phyloP scores from a whole-genome alignment of 2,113 vertebrate species.

The Pteropus alecto region DNA sequence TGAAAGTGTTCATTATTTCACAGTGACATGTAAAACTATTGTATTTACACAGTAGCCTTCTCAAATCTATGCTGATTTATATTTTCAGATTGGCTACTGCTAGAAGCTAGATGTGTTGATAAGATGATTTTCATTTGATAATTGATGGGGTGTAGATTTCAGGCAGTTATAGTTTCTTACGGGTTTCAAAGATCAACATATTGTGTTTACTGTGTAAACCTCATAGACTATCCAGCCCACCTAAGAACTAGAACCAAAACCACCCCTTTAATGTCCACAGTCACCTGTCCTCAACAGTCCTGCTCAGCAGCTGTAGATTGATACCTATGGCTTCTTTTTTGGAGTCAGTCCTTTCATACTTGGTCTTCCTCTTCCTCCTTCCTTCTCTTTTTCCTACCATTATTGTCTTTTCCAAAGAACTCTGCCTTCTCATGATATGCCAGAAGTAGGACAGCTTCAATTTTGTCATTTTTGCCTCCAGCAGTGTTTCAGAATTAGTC shows the following conservation, averaged over 20 bases:
- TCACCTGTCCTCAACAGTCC: neutral
- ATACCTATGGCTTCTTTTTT: neutral
- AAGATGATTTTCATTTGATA: conserved; percentile 39
- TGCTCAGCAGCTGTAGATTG: neutral
- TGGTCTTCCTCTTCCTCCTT: neutral
- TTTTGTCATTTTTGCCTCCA: neutral
- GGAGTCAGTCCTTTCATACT: neutral
- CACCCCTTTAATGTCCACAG: neutral
- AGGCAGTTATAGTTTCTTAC: conserved; percentile 43
- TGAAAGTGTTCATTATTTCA: conserved; percentile 66
- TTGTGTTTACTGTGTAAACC: conserved; percentile 25
- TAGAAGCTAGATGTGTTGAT: neutral
- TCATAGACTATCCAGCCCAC: neutral
- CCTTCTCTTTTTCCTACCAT: neutral
- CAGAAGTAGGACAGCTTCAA: neutral
- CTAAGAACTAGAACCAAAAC: conserved; percentile 27
- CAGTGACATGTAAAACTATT: conserved; percentile 17
- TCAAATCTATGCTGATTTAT: neutral
- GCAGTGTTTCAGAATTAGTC: neutral
- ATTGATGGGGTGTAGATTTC: conserved; percentile 53
- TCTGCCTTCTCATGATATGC: neutral
- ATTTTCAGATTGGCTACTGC: conserved; percentile 50
- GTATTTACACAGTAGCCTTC: neutral
- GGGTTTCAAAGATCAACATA: conserved; percentile 38
- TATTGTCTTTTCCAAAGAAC: neutral